These are phyloP conservation scores for Teleiodes luculella DNA, from an alignment of 2,888 invertebrate species.

Conservation along the genomic window DNA sequence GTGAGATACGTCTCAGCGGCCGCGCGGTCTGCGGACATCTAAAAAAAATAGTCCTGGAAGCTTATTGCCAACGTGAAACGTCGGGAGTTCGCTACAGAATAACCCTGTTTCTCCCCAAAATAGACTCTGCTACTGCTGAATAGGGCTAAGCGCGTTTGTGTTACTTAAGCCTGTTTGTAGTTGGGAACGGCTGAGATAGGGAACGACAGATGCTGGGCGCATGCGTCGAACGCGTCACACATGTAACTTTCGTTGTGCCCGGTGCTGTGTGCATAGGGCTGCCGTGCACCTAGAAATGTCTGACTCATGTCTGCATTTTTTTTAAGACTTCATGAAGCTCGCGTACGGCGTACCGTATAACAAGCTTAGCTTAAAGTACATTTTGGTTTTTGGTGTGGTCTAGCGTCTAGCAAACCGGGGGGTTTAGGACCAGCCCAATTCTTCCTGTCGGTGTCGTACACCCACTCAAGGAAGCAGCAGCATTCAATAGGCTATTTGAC, in stretches of 20 bases:
- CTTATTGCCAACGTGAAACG: slow-evolving; percentile 63
- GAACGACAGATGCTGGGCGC: slow-evolving; percentile 75
- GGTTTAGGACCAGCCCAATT: too few species aligned
- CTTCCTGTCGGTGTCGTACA: too few species aligned
- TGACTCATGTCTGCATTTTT: neutral
- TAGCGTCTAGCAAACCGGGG: too few species aligned
- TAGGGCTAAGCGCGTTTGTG: neutral
- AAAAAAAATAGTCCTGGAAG: slow-evolving; percentile 72
- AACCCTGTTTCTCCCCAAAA: slow-evolving; percentile 25
- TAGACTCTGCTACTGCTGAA: neutral
- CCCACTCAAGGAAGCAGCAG: too few species aligned
- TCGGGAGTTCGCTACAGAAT: slow-evolving; percentile 38
- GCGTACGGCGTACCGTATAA: too few species aligned
- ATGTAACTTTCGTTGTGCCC: slow-evolving; percentile 33
- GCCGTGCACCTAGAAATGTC: neutral
- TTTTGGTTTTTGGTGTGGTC: too few species aligned
- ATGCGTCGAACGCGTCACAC: slow-evolving; percentile 53
- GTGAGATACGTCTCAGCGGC: slow-evolving; percentile 50
- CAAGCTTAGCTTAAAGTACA: too few species aligned
- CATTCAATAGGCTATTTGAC: too few species aligned
- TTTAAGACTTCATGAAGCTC: too few species aligned
- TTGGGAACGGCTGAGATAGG: slow-evolving; percentile 42
- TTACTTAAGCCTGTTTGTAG: slow-evolving; percentile 30
- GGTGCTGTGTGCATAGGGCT: slow-evolving; percentile 33
- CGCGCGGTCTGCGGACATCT: slow-evolving; percentile 63